Percentiles rank a stretch among this genome's conserved stretches.
phyloP scores from a whole-genome alignment of 2,797 vertebrate genomes.

The Lagocephalus sceleratus region DNA sequence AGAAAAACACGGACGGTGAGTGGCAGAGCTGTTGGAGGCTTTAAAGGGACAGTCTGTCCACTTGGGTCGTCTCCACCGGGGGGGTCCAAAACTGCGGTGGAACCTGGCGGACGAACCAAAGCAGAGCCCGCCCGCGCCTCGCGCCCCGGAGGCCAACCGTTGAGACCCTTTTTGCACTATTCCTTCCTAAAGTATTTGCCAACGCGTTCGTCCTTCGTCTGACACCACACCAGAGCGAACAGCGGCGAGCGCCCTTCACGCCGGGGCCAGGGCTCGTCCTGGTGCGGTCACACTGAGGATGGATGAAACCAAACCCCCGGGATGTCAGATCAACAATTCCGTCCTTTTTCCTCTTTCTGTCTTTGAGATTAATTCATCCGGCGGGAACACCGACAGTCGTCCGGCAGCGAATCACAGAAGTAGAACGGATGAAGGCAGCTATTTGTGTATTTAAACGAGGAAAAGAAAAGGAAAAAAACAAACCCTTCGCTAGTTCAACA shows the following conservation, averaged over 20 bases:
- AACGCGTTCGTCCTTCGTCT: constrained; percentile 20
- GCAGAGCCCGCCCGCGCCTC: constrained; percentile 32
- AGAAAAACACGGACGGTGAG: constrained; percentile 15
- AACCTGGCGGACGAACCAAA: constrained; percentile 3
- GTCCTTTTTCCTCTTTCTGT: constrained; percentile 24
- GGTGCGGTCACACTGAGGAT: background rate
- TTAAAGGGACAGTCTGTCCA: constrained; percentile 45
- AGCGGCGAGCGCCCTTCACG: no score
- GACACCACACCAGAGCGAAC: background rate
- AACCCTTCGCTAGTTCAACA: constrained; percentile 3
- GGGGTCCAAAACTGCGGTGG: background rate
- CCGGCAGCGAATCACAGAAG: constrained; percentile 40
- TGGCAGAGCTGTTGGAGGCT: constrained; percentile 19
- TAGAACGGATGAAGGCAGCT: constrained; percentile 59
- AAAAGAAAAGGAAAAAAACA: background rate
- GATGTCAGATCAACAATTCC: background rate
- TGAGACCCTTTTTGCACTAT: constrained; percentile 32
- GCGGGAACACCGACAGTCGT: constrained; percentile 1
- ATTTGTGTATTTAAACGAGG: constrained; percentile 43
- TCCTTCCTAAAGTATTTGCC: constrained; percentile 36
- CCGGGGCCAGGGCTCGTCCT: no score
- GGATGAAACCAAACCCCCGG: background rate
- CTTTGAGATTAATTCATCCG: constrained; percentile 27
- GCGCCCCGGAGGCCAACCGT: constrained; percentile 7
- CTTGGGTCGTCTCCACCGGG: constrained; percentile 9